Evolutionary conservation across 1,140 invertebrate genomes (phyloP).

Genomic region (Semibalanus balanoides): DNA sequence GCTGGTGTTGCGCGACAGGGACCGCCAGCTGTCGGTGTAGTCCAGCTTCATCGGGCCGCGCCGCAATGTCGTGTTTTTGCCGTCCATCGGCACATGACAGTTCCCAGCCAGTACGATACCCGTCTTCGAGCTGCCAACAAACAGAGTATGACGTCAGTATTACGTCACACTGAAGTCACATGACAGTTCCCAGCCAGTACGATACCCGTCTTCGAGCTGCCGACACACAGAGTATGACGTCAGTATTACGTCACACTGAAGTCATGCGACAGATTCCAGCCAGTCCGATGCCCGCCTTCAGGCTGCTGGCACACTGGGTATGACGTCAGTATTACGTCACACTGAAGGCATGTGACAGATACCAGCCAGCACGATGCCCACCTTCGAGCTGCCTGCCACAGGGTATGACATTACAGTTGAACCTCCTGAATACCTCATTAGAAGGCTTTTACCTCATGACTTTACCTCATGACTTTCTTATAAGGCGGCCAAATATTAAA

Average conservation of each 20-base stretch:
- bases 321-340: too few species aligned
- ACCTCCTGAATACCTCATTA: too few species aligned
- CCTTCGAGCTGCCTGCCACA: not conserved
- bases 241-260: too few species aligned
- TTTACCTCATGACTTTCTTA: too few species aligned
- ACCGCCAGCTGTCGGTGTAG: not conserved
- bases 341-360: not conserved
- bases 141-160: too few species aligned
- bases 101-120: not conserved
- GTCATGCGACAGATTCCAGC: not conserved
- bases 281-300: not conserved
- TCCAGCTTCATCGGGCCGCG: not conserved
- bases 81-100: not conserved
- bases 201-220: not conserved
- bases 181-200: not conserved
- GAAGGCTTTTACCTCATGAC: too few species aligned
- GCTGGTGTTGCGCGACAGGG: not conserved
- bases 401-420: too few species aligned
- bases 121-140: not conserved
- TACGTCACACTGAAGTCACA: not conserved
- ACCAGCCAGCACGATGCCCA: not conserved
- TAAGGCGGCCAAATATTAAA: too few species aligned
- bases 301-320: not conserved
- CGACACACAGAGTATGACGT: not conserved
- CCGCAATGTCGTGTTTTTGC: not conserved